Evolutionary conservation across 2,888 invertebrate genomes (phyloP), one percentile per base, ranked within the genome.

Genomic region (Drosophila helvetica): DNA sequence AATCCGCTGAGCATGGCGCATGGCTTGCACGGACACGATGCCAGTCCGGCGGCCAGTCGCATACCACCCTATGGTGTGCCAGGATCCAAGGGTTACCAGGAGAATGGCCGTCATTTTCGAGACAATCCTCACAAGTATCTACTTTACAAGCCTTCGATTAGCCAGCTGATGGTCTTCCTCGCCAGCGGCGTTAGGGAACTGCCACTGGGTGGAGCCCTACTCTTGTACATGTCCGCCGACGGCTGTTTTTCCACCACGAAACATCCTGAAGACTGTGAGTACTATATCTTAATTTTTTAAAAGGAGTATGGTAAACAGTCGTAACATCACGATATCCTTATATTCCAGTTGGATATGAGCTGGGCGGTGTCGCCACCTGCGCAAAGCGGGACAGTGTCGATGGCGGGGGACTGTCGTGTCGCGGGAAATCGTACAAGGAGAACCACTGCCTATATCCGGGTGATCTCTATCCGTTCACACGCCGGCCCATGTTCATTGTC

Each of bases 91-190:
- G 93, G 93, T 58, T 94, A 94, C 86, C 93, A 94, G 86, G 96
- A 96, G 91, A 96, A 96, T 91, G 96, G 96, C 43, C 94, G 95
- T 63, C 92, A 93, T 65, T 94, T 95, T 91, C 93, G 96, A 89
- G 96, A 97, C 92, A 99, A 98, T 93, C 98, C 98, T 47, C 98
- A 98, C 93, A 99, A 99, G 93, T 98, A 98, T 93, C 94, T 99
- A 84, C 94, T 99, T 83, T 99, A 97, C 93, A 98, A 98, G 92
- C 99, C 99, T 64, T 97, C 98, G 56, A 95, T 98, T 86, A 96
- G 96, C 91, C 98, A 98, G 93, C 95, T 98, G 65, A 94, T 98
- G 91, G 97, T 98, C 74, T 98, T 98, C 93, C 94, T 99, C 86
- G 96, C 97, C 67, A 97, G 95, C 89, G 97, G 98, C 72, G 98